Conservation (phyloP, 2,113 vertebrate genomes). For the Columbina picui region DNA sequence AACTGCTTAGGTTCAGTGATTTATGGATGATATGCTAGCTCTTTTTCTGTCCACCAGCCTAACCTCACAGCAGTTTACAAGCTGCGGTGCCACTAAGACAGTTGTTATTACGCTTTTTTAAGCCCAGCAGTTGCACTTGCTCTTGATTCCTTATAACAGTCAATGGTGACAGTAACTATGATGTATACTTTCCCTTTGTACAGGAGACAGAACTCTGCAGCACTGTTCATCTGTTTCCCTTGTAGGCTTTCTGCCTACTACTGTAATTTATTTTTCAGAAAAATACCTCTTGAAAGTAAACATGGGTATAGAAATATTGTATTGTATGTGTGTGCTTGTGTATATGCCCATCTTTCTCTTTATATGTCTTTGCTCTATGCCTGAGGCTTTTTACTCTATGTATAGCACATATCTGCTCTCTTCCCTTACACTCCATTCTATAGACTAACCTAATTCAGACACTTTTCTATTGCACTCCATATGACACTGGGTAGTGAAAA, state of each 20-base stretch:
- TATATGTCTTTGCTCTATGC: background rate
- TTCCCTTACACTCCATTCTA: background rate
- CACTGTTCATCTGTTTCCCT: conserved; percentile 43
- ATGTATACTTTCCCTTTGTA: conserved; percentile 44
- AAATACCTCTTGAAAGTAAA: conserved; percentile 49
- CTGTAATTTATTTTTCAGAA: conserved; percentile 55
- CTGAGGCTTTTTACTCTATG: background rate
- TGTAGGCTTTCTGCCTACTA: conserved; percentile 51
- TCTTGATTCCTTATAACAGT: conserved; percentile 37
- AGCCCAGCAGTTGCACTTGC: conserved; percentile 41
- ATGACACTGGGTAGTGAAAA: background rate
- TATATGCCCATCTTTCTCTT: background rate
- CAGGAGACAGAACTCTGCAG: conserved; percentile 40
- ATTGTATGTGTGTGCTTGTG: background rate
- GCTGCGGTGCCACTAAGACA: conserved; percentile 12
- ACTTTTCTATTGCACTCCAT: background rate
- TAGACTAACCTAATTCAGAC: background rate
- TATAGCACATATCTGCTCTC: background rate
- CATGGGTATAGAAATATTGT: background rate
- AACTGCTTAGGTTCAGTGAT: background rate
- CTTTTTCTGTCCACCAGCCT: conserved; percentile 7
- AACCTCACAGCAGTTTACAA: conserved; percentile 11
- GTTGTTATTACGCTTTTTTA: conserved; percentile 44
- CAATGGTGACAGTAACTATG: conserved; percentile 57
- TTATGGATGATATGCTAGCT: conserved; percentile 2